Percentiles rank a stretch among this genome's conserved stretches.
phyloP scores from a whole-genome alignment of 2,113 vertebrate genomes.

The Pterocles burchelli region DNA sequence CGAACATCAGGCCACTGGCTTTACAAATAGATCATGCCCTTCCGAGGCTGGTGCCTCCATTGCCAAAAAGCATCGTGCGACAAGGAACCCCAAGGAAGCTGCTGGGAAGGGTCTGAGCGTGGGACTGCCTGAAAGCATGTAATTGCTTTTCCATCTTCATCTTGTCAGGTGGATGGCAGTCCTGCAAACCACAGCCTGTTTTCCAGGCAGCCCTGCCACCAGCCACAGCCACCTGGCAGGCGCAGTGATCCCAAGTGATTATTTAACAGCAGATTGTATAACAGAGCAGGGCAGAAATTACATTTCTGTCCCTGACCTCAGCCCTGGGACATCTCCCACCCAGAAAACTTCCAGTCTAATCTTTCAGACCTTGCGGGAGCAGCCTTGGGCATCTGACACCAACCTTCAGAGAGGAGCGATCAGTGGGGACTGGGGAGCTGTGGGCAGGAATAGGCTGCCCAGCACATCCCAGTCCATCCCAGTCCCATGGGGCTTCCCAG shows the following conservation, averaged over 20 bases:
- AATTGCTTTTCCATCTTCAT: neutral
- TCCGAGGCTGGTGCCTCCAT: rapidly evolving
- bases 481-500: neutral
- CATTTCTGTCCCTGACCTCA: slow-evolving; percentile 67
- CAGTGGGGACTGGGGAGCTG: neutral
- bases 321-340: slow-evolving; percentile 47
- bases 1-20: rapidly evolving
- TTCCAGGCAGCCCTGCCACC: neutral
- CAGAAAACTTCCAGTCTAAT: slow-evolving; percentile 49
- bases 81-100: neutral
- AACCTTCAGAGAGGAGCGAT: neutral
- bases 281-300: slow-evolving; percentile 3
- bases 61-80: neutral
- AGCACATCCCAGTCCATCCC: neutral
- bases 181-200: neutral
- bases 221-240: slow-evolving; percentile 5
- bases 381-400: slow-evolving; percentile 26
- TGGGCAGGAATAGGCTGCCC: neutral
- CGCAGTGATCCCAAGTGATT: neutral
- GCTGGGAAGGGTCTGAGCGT: neutral
- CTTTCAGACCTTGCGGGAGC: slow-evolving; percentile 37
- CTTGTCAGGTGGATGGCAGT: rapidly evolving
- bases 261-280: slow-evolving; percentile 39
- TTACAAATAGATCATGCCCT: neutral
- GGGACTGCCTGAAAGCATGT: neutral